A percentile compares a stretch with the other conserved stretches of the same genome.
Evolutionary conservation across 2,113 vertebrate species (phyloP).

Genomic region (Vicugna pacos): DNA sequence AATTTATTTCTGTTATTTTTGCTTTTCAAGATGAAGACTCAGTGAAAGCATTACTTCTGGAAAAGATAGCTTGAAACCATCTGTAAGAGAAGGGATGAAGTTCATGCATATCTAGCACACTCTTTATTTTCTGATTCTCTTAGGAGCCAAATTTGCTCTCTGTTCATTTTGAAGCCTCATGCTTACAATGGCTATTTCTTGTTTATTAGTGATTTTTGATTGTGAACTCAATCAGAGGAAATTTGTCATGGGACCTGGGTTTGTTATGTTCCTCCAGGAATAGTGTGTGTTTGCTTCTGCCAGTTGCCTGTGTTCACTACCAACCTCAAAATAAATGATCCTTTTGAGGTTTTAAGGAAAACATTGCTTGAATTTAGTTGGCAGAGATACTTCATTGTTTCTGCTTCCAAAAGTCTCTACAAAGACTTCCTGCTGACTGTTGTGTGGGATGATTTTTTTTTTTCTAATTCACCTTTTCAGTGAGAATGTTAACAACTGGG

Average conservation of each 20-base stretch:
- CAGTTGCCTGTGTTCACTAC: not conserved
- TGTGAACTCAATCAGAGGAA: constrained; percentile 30
- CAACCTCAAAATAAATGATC: constrained; percentile 35
- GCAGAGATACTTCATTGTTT: not conserved
- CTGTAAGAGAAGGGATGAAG: not conserved
- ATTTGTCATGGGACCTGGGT: not conserved
- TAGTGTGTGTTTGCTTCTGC: constrained; percentile 10
- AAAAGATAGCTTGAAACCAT: constrained; percentile 1
- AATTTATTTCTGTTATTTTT: constrained; percentile 21
- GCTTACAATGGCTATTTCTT: not conserved
- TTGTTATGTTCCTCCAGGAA: not conserved
- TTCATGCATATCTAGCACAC: not conserved
- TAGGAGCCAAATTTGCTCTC: not conserved
- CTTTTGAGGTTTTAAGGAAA: not conserved
- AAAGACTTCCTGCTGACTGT: not conserved
- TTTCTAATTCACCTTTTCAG: not conserved
- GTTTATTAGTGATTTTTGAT: not conserved
- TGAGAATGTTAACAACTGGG: not conserved
- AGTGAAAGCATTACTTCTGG: not conserved
- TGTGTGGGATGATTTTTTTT: not conserved
- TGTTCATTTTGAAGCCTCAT: not conserved
- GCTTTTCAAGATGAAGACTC: constrained; percentile 11
- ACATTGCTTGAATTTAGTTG: not conserved
- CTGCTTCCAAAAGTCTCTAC: not conserved
- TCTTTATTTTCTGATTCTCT: constrained; percentile 38